Evolutionary conservation across 2,113 vertebrate genomes (phyloP).

Genomic region (Myotis brandtii): DNA sequence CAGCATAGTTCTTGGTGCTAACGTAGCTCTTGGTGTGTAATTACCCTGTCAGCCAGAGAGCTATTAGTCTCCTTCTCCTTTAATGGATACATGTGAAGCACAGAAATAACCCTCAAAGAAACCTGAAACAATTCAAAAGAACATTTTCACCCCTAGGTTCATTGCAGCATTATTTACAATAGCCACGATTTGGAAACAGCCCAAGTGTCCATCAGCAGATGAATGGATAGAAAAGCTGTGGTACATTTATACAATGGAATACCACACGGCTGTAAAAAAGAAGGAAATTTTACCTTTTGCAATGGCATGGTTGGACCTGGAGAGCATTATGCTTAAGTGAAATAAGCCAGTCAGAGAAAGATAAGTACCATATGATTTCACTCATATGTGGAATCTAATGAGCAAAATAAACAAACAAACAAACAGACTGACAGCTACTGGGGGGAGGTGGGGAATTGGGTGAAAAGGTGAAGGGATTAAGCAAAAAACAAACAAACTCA

Average conservation of each 20-base stretch:
- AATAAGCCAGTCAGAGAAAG: not conserved
- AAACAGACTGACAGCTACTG: not conserved
- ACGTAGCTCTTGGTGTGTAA: not conserved
- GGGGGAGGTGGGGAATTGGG: not conserved
- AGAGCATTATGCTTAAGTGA: not conserved
- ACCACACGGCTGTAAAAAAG: not conserved
- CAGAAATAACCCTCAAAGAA: conserved; percentile 50
- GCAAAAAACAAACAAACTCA: not conserved
- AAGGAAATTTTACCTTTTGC: not conserved
- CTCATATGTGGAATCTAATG: not conserved
- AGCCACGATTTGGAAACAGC: not conserved
- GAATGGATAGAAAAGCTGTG: not conserved
- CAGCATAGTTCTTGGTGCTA: not conserved
- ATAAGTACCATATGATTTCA: not conserved
- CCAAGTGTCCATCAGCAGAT: not conserved
- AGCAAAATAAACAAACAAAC: not conserved
- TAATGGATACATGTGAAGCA: conserved; percentile 50
- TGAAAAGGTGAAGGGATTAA: not conserved
- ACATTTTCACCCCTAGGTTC: not conserved
- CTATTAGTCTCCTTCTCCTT: conserved; percentile 27
- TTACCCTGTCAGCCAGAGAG: conserved; percentile 51
- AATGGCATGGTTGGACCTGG: not conserved
- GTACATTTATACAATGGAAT: not conserved
- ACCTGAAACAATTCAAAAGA: not conserved
- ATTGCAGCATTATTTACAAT: not conserved